Evolutionary conservation across 2,888 invertebrate genomes (phyloP).

Genomic region (Herminia tarsipennalis): DNA sequence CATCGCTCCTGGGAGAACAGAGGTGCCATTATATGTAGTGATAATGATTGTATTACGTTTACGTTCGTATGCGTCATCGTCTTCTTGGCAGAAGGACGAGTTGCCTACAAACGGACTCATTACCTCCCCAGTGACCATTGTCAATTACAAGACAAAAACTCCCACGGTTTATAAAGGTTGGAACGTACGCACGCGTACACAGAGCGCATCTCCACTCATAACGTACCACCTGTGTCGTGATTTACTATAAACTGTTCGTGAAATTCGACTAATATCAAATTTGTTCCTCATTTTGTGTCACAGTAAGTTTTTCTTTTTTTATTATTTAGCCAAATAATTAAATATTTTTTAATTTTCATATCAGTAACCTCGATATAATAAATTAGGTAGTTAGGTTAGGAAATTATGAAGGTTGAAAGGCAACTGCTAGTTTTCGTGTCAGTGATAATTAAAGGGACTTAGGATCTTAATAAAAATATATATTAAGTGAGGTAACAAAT

Average conservation of each 20-base stretch:
- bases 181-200: constrained; percentile 68
- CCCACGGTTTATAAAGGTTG: constrained; percentile 83
- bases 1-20: constrained; percentile 46
- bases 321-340: no score
- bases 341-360: no score
- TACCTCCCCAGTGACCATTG: constrained; percentile 80
- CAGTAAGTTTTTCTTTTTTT: constrained; percentile 27
- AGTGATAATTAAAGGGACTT: no score
- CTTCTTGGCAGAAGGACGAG: constrained; percentile 76
- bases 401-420: no score
- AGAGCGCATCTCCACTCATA: constrained; percentile 77
- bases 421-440: no score
- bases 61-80: constrained; percentile 69
- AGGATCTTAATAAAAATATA: no score
- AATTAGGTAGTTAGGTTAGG: no score
- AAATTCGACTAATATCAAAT: constrained; percentile 5
- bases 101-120: constrained; percentile 82
- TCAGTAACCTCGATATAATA: no score
- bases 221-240: constrained; percentile 61
- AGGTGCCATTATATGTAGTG: constrained; percentile 58
- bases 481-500: no score
- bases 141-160: constrained; percentile 82
- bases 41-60: constrained; percentile 67
- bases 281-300: background rate
- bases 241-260: constrained; percentile 44